phyloP scores from a whole-genome alignment of 2,797 vertebrate species.

The Alfaro cultratus region DNA sequence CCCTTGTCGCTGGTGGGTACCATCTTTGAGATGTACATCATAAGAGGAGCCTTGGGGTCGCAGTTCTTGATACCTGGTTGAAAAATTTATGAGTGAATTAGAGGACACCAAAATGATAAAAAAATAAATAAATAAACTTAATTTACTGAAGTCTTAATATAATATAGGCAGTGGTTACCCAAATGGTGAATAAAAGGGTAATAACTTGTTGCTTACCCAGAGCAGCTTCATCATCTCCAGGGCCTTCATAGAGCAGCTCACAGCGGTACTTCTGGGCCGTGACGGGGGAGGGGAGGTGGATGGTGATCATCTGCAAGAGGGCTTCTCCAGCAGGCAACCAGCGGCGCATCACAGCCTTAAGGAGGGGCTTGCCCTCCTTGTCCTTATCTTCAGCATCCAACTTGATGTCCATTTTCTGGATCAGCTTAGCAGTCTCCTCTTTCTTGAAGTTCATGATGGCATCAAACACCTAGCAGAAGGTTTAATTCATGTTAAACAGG shows the following conservation, averaged over 20 bases:
- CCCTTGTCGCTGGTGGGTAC: slow-evolving; percentile 95
- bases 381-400: slow-evolving; percentile 91
- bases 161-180: no score
- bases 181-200: neutral
- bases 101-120: neutral
- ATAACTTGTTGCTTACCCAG: slow-evolving; percentile 82
- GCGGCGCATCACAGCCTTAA: slow-evolving; percentile 96
- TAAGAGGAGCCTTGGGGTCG: slow-evolving; percentile 91
- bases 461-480: slow-evolving; percentile 85
- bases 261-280: slow-evolving; percentile 96
- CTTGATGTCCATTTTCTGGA: slow-evolving; percentile 92
- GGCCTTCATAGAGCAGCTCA: slow-evolving; percentile 95
- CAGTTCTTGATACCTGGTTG: slow-evolving; percentile 92
- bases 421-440: slow-evolving; percentile 89
- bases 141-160: neutral
- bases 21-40: slow-evolving; percentile 99
- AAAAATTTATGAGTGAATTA: neutral
- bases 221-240: slow-evolving; percentile 91
- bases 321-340: slow-evolving; percentile 96
- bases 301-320: slow-evolving; percentile 96
- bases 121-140: neutral
- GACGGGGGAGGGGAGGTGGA: slow-evolving; percentile 94
- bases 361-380: slow-evolving; percentile 92
- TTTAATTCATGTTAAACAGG: neutral
- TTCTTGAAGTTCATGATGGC: slow-evolving; percentile 97